Conservation (phyloP, 2,797 vertebrate genomes). For the Lophotriccus pileatus region DNA sequence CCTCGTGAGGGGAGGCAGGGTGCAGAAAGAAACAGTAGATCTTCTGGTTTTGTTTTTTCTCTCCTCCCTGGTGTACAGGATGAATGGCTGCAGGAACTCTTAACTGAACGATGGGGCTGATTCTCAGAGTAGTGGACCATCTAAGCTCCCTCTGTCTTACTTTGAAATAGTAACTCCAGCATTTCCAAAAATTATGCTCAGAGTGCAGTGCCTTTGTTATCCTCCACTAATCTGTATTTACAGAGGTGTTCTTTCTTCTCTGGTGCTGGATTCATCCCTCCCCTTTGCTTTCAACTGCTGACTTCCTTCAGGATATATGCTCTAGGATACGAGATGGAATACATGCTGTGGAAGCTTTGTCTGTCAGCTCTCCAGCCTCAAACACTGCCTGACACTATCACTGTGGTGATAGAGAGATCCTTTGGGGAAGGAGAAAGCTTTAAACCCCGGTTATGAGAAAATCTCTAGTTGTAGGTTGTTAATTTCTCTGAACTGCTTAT, state of each 20-base stretch:
- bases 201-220: neutral
- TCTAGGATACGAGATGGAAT: neutral
- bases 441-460: neutral
- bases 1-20: neutral
- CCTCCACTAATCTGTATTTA: neutral
- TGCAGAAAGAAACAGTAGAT: neutral
- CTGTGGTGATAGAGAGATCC: neutral
- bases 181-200: neutral
- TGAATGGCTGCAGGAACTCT: neutral
- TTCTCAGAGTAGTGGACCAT: neutral
- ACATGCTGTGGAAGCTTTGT: neutral
- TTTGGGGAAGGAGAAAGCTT: neutral
- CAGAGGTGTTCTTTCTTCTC: neutral
- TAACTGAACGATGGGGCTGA: neutral
- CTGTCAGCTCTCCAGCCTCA: neutral
- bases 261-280: neutral
- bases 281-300: neutral
- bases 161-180: neutral
- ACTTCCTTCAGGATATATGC: neutral
- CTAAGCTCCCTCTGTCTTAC: neutral
- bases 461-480: neutral
- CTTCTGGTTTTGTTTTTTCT: neutral
- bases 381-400: fast-evolving
- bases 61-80: neutral
- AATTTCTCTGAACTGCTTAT: neutral